Evolutionary conservation across 2,888 invertebrate species (phyloP), one percentile per base, ranked within the genome.

Genomic region (Sceliomorpha sp.): DNA sequence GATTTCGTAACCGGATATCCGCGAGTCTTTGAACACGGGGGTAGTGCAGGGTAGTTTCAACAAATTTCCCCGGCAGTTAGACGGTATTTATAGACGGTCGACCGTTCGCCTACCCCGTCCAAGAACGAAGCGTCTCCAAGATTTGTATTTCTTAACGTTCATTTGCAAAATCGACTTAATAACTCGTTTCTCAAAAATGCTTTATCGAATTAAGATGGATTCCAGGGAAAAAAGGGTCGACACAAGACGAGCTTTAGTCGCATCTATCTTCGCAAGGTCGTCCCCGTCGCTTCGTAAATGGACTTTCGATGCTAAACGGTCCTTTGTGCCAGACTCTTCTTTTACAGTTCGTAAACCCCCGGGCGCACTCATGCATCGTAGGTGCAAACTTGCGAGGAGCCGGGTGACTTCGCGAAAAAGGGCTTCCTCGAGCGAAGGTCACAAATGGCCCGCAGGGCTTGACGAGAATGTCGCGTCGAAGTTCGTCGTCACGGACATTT

Each of bases 221-320:
- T n/a, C n/a, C n/a, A n/a, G n/a, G n/a, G 13, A 34, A 13, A 37
- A 37, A 37, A 39, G 36, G 7, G 4, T 20, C 31, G n/a, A 12
- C 10, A 1, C 27, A 5, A 31, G 31, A 36, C 32, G 4, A 36
- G 29, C 36, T 50, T 50, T 14, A 31, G 47, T 27, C 36, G 44
- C 45, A 58, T 37, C 32, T 45, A 36, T 53, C 36, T 47, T 59
- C n/a, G 67, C 34, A 40, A 51, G 39, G 26, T 68, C 45, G 59
- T 70, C 20, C n/a, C n/a, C 40, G 51, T 47, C 31, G 53, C 48
- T 40, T 48, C 53, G 55, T 63, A 70, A 75, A 75, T 73, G 75
- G 78, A 75, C 73, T 76, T 74, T 74, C 55, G 73, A 71, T 73
- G 75, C 73, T 74, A 69, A 73, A 60, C 56, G 53, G 62, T 68